These are phyloP conservation scores for Picathartes gymnocephalus DNA, from an alignment of 2,113 vertebrate species.

Conservation along the genomic window DNA sequence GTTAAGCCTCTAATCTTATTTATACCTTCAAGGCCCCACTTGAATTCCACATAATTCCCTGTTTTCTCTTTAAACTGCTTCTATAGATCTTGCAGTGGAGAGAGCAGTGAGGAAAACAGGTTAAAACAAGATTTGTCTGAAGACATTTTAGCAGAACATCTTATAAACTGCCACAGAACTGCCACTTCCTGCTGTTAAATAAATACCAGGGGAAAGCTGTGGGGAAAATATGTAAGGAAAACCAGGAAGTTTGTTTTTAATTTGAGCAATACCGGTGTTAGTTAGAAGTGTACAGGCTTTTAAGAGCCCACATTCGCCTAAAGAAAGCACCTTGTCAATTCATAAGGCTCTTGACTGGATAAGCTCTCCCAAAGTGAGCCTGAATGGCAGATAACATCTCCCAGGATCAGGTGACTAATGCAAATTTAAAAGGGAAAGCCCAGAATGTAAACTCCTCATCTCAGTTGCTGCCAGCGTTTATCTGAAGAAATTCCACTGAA, in stretches of 20 bases:
- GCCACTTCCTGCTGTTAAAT: neutral
- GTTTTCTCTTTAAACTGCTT: neutral
- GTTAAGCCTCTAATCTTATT: constrained; percentile 40
- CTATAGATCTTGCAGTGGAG: neutral
- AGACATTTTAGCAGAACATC: neutral
- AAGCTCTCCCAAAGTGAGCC: neutral
- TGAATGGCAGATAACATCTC: neutral
- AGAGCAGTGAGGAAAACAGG: neutral
- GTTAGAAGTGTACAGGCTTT: neutral
- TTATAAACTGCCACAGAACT: neutral
- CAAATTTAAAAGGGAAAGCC: constrained; percentile 3
- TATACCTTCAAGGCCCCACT: neutral
- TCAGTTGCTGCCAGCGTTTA: neutral
- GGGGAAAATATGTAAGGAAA: neutral
- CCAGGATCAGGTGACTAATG: neutral
- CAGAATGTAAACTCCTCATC: constrained; percentile 22
- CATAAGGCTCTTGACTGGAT: neutral
- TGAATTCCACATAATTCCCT: neutral
- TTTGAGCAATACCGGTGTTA: neutral
- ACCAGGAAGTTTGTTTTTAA: neutral
- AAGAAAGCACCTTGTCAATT: neutral
- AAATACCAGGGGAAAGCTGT: neutral
- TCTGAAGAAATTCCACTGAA: neutral
- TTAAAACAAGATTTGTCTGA: neutral
- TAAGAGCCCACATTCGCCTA: neutral